phyloP scores from a whole-genome alignment of 2,113 vertebrate species.

The Neopipo cinnamomea region DNA sequence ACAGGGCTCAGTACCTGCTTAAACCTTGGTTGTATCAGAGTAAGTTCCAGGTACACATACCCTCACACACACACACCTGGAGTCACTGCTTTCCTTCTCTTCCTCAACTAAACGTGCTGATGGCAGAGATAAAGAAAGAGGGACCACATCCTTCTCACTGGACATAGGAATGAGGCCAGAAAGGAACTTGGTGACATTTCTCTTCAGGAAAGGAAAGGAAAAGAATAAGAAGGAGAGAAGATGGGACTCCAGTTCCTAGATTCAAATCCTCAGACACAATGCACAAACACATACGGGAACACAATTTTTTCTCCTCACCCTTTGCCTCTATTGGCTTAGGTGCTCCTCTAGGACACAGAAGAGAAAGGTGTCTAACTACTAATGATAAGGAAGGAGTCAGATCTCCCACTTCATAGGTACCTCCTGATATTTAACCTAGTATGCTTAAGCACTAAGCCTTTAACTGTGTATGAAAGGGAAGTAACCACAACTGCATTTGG shows the following conservation, averaged over 20 bases:
- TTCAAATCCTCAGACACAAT: neutral
- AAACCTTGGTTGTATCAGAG: neutral
- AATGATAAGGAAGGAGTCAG: neutral
- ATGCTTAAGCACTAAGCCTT: neutral
- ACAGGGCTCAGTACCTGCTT: neutral
- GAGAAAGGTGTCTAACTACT: neutral
- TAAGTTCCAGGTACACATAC: neutral
- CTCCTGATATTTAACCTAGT: neutral
- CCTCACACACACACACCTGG: neutral
- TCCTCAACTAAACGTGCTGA: neutral
- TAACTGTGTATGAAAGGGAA: neutral
- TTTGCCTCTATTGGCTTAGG: neutral
- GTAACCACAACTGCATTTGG: neutral
- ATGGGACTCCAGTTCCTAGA: neutral
- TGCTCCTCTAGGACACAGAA: neutral
- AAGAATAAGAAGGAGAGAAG: neutral
- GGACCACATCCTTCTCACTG: fast-evolving
- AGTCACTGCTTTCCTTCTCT: neutral
- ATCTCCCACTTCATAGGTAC: neutral
- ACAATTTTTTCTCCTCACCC: neutral
- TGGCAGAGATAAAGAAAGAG: neutral
- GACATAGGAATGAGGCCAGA: neutral
- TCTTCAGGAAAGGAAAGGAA: neutral
- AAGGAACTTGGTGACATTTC: neutral
- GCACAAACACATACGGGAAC: neutral